phyloP scores from a whole-genome alignment of 2,797 vertebrate genomes.

The Margarornis squamiger region DNA sequence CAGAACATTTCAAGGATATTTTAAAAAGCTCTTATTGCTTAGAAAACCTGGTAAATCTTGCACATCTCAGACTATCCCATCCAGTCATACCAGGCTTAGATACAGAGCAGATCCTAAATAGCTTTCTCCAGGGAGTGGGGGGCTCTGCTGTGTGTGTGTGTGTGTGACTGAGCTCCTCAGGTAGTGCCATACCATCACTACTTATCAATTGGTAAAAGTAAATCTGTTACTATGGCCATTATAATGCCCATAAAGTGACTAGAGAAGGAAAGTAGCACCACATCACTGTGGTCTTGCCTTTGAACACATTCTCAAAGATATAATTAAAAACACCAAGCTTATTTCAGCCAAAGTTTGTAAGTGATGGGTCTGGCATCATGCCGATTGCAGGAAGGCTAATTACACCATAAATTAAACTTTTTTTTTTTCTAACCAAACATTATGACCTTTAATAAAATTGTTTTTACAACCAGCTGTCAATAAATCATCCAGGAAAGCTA shows the following conservation, averaged over 20 bases:
- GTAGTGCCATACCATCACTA: background rate
- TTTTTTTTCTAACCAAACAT: conserved; percentile 77
- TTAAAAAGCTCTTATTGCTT: background rate
- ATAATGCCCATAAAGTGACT: conserved; percentile 66
- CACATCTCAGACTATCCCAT: background rate
- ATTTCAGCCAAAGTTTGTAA: conserved; percentile 68
- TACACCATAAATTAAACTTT: conserved; percentile 82
- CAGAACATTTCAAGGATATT: background rate
- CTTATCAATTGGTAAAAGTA: conserved; percentile 36
- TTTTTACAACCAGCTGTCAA: conserved; percentile 86
- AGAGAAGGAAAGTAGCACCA: conserved; percentile 72
- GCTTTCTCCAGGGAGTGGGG: background rate
- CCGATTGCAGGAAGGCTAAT: conserved; percentile 82
- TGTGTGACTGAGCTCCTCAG: background rate
- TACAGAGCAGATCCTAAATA: background rate
- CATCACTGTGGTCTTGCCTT: conserved; percentile 54
- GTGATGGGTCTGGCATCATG: conserved; percentile 77
- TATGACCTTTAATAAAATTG: conserved; percentile 86
- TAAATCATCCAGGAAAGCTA: conserved; percentile 81
- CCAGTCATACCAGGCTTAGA: background rate
- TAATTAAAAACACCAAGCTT: conserved; percentile 81
- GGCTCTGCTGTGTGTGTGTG: background rate
- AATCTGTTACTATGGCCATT: conserved; percentile 70
- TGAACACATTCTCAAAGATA: conserved; percentile 70
- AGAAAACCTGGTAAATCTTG: background rate